These are phyloP conservation scores for Acridotheres tristis DNA, from an alignment of 2,797 vertebrate species.

Conservation along the genomic window DNA sequence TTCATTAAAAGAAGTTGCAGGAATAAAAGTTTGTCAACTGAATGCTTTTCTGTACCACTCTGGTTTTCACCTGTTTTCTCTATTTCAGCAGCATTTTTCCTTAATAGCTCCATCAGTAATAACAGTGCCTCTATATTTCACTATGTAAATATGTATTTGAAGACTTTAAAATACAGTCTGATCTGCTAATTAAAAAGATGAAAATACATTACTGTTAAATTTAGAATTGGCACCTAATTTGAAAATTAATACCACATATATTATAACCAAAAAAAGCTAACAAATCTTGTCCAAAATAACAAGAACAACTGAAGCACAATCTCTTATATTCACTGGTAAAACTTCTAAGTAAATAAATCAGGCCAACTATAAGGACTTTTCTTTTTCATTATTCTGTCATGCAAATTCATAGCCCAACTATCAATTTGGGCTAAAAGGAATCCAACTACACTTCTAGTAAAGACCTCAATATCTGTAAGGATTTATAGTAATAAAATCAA, in stretches of 20 bases:
- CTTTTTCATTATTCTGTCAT: neutral
- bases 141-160: neutral
- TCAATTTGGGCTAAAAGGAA: neutral
- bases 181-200: neutral
- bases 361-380: neutral
- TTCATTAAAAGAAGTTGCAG: neutral
- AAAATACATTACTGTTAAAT: slow-evolving; percentile 18
- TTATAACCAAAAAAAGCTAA: neutral
- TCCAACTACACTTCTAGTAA: neutral
- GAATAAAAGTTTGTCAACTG: neutral
- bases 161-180: neutral
- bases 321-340: neutral
- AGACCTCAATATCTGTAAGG: neutral
- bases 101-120: neutral
- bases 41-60: neutral
- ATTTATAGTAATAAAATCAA: neutral
- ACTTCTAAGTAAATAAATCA: neutral
- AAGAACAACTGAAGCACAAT: neutral
- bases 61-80: neutral
- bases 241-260: neutral
- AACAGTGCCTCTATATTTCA: neutral
- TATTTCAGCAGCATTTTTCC: neutral
- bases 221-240: neutral
- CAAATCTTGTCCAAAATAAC: neutral
- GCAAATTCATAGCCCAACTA: neutral